Evolutionary conservation across 2,888 invertebrate genomes (phyloP).

Genomic region (Euproctis similis): DNA sequence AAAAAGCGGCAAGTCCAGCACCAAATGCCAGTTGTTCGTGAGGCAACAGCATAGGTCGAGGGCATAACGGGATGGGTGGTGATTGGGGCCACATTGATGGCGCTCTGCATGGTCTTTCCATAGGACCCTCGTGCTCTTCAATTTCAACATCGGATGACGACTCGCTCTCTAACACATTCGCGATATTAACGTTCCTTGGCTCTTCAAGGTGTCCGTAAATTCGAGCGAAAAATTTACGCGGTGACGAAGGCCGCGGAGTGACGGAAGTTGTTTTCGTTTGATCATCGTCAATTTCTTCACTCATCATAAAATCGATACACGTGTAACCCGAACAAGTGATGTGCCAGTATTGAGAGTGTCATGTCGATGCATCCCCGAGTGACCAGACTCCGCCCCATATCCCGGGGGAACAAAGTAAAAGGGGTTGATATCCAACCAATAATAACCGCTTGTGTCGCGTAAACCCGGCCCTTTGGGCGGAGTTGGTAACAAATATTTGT

Average conservation of each 20-base stretch:
- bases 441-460: conserved; percentile 11
- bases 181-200: conserved; percentile 31
- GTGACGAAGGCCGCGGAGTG: conserved; percentile 80
- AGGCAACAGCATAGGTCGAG: conserved; percentile 56
- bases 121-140: conserved; percentile 34
- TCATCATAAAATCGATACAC: conserved; percentile 36
- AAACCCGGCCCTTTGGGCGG: conserved; percentile 43
- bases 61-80: conserved; percentile 59
- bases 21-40: conserved; percentile 76
- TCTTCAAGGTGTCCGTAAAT: conserved; percentile 86
- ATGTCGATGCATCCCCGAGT: conserved; percentile 47
- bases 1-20: conserved; percentile 73
- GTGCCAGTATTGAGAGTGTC: conserved; percentile 54
- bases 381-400: conserved; percentile 39
- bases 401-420: conserved; percentile 34
- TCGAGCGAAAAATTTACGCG: conserved; percentile 86
- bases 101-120: conserved; percentile 19
- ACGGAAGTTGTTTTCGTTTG: conserved; percentile 32
- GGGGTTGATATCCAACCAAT: conserved; percentile 43
- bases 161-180: conserved; percentile 43
- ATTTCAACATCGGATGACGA: conserved; percentile 69
- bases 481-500: conserved; percentile 18
- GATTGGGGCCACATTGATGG: conserved; percentile 49
- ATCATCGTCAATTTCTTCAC: conserved; percentile 28
- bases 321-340: conserved; percentile 33